Percentiles rank a stretch among this genome's conserved stretches.
phyloP scores from a whole-genome alignment of 2,888 invertebrate genomes.

The Drosophila cracens region DNA sequence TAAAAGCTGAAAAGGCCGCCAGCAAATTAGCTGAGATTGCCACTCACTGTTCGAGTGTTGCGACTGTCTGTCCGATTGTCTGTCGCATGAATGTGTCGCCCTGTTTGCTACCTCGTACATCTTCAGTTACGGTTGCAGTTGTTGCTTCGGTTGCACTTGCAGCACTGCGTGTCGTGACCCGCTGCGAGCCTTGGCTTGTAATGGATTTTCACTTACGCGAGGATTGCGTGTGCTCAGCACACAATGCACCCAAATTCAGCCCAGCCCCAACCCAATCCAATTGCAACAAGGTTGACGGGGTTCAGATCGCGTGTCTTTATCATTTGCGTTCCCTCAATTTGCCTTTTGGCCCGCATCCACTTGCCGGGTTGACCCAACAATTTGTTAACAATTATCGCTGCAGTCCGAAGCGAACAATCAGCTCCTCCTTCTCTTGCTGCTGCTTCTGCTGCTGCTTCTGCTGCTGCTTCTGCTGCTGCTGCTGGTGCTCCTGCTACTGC shows the following conservation, averaged over 20 bases:
- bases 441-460: neutral
- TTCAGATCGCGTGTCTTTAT: constrained; percentile 42
- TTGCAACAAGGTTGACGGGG: constrained; percentile 1
- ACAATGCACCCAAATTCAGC: constrained; percentile 9
- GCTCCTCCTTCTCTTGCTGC: neutral
- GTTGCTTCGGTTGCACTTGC: neutral
- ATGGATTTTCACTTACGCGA: constrained; percentile 71
- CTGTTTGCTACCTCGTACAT: constrained; percentile 33
- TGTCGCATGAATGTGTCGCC: constrained; percentile 1
- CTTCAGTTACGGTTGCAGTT: constrained; percentile 6
- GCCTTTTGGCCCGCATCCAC: constrained; percentile 24
- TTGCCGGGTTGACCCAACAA: constrained; percentile 59
- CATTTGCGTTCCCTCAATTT: constrained; percentile 18
- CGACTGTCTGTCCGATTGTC: neutral
- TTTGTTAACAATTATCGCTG: constrained; percentile 77
- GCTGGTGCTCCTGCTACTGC: neutral
- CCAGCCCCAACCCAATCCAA: neutral
- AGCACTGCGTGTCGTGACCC: constrained; percentile 54
- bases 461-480: neutral
- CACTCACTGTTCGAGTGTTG: neutral
- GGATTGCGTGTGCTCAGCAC: constrained; percentile 61
- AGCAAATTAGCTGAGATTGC: neutral
- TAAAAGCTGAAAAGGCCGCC: neutral
- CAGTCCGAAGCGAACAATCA: neutral
- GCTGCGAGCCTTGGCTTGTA: constrained; percentile 28